A percentile compares a stretch with the other conserved stretches of the same genome.
Evolutionary conservation across 2,888 invertebrate species (phyloP).

Genomic region (Zele albiditarsus): DNA sequence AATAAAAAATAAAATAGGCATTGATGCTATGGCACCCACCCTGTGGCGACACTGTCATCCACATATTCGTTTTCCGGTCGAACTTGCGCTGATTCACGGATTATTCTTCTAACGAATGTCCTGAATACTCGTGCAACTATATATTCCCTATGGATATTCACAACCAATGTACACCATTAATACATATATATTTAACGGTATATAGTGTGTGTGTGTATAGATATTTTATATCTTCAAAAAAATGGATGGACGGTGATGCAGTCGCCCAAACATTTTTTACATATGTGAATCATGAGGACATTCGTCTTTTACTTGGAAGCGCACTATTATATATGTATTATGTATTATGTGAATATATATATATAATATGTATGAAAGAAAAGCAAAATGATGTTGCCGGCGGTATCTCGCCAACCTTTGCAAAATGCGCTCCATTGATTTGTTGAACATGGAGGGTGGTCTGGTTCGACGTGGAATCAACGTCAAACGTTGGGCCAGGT

Average conservation of each 20-base stretch:
- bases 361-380: slow-evolving; percentile 4
- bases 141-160: background rate
- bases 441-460: slow-evolving; percentile 58
- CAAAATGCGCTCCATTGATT: slow-evolving; percentile 40
- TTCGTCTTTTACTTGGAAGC: background rate
- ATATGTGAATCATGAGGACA: background rate
- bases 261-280: background rate
- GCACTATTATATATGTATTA: background rate
- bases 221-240: background rate
- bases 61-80: slow-evolving; percentile 26
- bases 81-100: slow-evolving; percentile 16
- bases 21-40: slow-evolving; percentile 24
- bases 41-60: slow-evolving; percentile 23
- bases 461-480: slow-evolving; percentile 49
- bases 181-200: background rate
- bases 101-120: background rate
- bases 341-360: background rate
- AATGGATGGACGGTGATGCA: background rate
- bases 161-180: background rate
- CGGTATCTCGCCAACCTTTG: slow-evolving; percentile 18
- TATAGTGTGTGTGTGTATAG: background rate
- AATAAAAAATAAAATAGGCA: slow-evolving; percentile 29
- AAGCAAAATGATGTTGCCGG: slow-evolving; percentile 32
- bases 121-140: background rate
- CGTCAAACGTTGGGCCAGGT: slow-evolving; percentile 54